Evolutionary conservation across 2,113 vertebrate species (phyloP).

Genomic region (Phaethon lepturus): DNA sequence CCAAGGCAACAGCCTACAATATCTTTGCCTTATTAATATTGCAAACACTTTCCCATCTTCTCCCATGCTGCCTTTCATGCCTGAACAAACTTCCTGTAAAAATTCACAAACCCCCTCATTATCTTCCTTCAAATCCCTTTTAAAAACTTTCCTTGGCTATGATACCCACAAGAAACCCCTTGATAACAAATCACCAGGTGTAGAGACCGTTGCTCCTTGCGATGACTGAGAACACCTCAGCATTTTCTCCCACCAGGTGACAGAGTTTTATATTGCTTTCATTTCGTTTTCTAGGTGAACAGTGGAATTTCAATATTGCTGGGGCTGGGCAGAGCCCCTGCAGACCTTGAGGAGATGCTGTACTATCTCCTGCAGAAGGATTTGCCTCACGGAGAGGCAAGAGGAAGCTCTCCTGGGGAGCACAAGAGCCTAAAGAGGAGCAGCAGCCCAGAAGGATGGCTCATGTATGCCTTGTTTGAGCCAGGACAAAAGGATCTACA

Average conservation of each 20-base stretch:
- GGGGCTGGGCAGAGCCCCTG: background rate
- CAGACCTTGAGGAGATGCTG: background rate
- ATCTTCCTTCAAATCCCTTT: background rate
- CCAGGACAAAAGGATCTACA: background rate
- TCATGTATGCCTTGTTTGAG: accelerated
- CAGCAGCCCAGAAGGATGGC: background rate
- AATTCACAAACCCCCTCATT: background rate
- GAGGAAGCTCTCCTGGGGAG: background rate
- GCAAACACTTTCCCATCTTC: background rate
- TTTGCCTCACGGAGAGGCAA: background rate
- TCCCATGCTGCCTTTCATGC: background rate
- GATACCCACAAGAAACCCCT: background rate
- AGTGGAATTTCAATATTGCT: accelerated
- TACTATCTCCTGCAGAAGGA: background rate
- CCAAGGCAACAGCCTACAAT: background rate
- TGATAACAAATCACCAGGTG: background rate
- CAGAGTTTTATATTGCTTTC: background rate
- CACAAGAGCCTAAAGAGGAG: background rate
- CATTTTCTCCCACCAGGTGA: background rate
- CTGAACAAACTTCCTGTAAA: background rate
- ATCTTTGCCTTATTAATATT: background rate
- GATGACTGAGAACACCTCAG: accelerated
- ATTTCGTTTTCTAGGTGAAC: background rate
- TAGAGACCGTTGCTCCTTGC: accelerated
- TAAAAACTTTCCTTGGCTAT: background rate